Conservation (phyloP, 2,113 vertebrate species). For the Macaca mulatta region DNA sequence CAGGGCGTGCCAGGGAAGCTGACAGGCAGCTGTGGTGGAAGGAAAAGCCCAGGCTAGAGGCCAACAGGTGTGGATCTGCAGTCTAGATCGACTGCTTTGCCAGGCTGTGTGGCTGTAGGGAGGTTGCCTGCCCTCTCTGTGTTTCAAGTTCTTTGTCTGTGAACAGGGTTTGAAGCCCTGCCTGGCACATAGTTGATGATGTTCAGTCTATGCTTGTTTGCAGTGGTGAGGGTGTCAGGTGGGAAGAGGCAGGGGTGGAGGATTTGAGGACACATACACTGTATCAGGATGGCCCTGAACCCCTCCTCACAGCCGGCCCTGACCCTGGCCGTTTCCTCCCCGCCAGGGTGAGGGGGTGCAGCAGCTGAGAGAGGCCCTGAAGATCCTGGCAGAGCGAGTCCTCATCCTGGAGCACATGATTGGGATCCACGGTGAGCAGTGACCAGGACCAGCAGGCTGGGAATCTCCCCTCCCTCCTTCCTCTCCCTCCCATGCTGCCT, state of each 20-base stretch:
- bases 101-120: not conserved
- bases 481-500: fast-evolving
- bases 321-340: not conserved
- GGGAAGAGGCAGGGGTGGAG: not conserved
- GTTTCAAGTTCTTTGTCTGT: not conserved
- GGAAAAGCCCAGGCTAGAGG: not conserved
- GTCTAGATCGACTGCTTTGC: not conserved
- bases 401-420: conserved; percentile 99
- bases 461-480: fast-evolving
- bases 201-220: not conserved
- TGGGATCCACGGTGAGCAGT: conserved; percentile 92
- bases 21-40: fast-evolving
- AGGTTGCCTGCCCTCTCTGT: not conserved
- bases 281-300: not conserved
- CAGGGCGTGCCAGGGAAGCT: not conserved
- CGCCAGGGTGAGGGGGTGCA: conserved; percentile 91
- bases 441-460: fast-evolving
- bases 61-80: not conserved
- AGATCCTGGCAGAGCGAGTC: conserved; percentile 97
- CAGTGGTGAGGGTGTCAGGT: fast-evolving
- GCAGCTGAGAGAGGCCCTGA: conserved; percentile 97
- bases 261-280: fast-evolving
- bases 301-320: not conserved
- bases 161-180: not conserved
- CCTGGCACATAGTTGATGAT: fast-evolving